Percentiles rank a stretch among this genome's conserved stretches.
These are phyloP conservation scores for Helobdella robusta DNA, from an alignment of 2,888 invertebrate species.

Conservation along the genomic window DNA sequence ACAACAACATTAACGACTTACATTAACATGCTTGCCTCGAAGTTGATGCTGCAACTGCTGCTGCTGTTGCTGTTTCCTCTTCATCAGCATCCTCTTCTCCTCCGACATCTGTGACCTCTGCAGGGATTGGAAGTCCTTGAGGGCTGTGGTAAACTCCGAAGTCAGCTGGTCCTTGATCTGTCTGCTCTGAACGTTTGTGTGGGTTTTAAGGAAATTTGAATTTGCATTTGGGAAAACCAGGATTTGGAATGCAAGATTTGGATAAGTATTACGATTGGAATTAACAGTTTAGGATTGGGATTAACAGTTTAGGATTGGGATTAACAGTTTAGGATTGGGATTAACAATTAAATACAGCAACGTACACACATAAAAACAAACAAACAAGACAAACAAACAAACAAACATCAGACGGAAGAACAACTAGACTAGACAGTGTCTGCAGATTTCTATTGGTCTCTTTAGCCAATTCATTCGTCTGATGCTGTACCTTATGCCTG, in stretches of 20 bases:
- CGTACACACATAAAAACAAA: too few relatives aligned
- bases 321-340: too few relatives aligned
- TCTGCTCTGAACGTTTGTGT: conserved; percentile 17
- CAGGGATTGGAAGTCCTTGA: conserved; percentile 19
- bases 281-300: too few relatives aligned
- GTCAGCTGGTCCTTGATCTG: conserved; percentile 8
- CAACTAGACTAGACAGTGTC: too few relatives aligned
- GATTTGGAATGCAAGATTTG: too few relatives aligned
- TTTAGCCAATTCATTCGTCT: conserved; percentile 7
- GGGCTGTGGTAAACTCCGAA: conserved; percentile 4
- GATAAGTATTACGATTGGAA: too few relatives aligned
- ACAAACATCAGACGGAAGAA: too few relatives aligned
- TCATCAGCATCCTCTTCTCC: not conserved
- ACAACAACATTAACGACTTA: not conserved
- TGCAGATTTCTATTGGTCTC: conserved; percentile 7
- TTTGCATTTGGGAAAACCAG: too few relatives aligned
- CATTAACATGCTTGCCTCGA: not conserved
- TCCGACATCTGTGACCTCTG: conserved; percentile 12
- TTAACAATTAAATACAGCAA: too few relatives aligned
- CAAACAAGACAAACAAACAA: too few relatives aligned
- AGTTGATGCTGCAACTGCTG: not conserved
- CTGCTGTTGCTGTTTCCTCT: not conserved
- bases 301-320: too few relatives aligned
- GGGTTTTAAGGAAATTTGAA: not conserved
- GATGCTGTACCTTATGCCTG: conserved; percentile 16